A percentile compares a stretch with the other conserved stretches of the same genome.
Evolutionary conservation across 2,797 vertebrate species (phyloP).

Genomic region (Gymnothorax javanicus): DNA sequence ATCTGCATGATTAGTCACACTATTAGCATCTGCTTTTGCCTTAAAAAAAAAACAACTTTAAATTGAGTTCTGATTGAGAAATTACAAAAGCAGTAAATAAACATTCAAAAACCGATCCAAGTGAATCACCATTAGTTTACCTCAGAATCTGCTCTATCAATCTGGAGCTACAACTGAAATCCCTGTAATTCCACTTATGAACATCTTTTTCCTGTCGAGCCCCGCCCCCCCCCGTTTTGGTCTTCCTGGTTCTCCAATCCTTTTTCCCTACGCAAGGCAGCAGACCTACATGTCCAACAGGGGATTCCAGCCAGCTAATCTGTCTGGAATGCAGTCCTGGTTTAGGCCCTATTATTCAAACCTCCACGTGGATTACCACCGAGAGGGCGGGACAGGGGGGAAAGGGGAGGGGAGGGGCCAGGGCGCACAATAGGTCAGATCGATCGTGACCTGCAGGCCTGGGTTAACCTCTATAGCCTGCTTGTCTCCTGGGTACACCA

Average conservation of each 20-base stretch:
- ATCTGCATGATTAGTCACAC: not conserved
- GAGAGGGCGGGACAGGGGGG: not conserved
- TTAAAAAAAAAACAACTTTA: not conserved
- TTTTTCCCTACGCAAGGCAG: constrained; percentile 36
- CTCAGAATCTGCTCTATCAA: constrained; percentile 50
- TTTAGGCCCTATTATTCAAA: constrained; percentile 50
- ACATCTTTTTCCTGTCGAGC: constrained; percentile 1
- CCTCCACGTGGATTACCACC: constrained; percentile 36
- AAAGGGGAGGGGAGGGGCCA: constrained; percentile 22
- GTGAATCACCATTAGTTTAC: constrained; percentile 51
- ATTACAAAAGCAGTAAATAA: not conserved
- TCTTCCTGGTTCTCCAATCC: constrained; percentile 20
- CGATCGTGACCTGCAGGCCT: not conserved
- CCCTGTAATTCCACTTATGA: constrained; percentile 58
- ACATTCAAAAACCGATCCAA: not conserved
- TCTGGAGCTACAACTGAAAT: constrained; percentile 50
- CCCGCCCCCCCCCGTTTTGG: constrained; percentile 19
- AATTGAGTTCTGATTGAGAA: not conserved
- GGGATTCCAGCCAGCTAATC: constrained; percentile 66
- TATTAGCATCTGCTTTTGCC: not conserved
- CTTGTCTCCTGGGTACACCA: not conserved
- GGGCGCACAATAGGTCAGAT: constrained; percentile 24
- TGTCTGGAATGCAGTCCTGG: constrained; percentile 70
- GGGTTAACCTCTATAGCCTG: not conserved
- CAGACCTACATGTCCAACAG: constrained; percentile 48